Conservation (phyloP, 35 echinoderm and acorn worm genomes). For the Lytechinus variegatus region DNA sequence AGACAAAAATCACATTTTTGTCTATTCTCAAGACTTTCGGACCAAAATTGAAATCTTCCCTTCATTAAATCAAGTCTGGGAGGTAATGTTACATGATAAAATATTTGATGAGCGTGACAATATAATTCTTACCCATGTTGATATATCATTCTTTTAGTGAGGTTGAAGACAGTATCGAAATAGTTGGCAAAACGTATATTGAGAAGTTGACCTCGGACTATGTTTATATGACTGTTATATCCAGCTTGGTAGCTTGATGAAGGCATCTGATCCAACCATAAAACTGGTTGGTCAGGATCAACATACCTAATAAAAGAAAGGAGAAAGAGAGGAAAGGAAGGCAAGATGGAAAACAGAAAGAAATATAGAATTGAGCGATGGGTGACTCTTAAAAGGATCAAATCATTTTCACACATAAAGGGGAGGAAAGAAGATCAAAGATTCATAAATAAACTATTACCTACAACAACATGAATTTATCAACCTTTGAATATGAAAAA, state of each 20-base stretch:
- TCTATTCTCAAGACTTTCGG: too few species aligned
- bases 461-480: too few species aligned
- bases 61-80: background rate
- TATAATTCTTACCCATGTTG: conserved; percentile 77
- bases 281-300: conserved; percentile 89
- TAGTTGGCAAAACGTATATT: conserved; percentile 88
- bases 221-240: conserved; percentile 90
- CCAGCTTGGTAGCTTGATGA: conserved; percentile 61
- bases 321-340: too few species aligned
- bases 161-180: conserved; percentile 80
- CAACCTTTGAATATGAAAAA: too few species aligned
- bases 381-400: too few species aligned
- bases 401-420: too few species aligned
- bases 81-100: background rate
- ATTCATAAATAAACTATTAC: too few species aligned
- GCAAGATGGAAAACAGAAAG: background rate
- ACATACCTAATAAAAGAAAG: conserved; percentile 28
- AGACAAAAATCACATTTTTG: too few species aligned
- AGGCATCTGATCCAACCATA: conserved; percentile 96
- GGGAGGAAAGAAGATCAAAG: too few species aligned
- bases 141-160: conserved; percentile 85
- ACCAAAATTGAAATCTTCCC: too few species aligned
- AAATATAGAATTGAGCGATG: background rate
- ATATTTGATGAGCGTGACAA: background rate
- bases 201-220: conserved; percentile 76